phyloP scores from a whole-genome alignment of 2,888 invertebrate species.

The Trilocha varians region DNA sequence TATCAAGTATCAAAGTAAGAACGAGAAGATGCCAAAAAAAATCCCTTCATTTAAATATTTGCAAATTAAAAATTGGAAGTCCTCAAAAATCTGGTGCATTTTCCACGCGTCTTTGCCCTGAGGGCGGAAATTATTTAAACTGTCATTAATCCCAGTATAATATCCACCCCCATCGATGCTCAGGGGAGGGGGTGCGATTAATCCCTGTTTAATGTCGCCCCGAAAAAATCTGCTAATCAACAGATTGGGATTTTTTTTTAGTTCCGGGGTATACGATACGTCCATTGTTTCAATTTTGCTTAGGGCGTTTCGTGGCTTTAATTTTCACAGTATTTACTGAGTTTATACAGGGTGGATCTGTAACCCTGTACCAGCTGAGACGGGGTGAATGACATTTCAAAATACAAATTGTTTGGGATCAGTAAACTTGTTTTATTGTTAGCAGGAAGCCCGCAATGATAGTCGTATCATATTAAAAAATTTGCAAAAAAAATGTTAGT shows the following conservation, averaged over 20 bases:
- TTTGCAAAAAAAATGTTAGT: no score
- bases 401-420: no score
- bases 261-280: not conserved
- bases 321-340: no score
- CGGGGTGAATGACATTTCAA: no score
- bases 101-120: conserved; percentile 25
- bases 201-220: conserved; percentile 67
- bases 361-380: no score
- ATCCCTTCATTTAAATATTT: not conserved
- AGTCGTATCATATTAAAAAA: no score
- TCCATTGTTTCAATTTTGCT: not conserved
- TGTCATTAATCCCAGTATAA: conserved; percentile 61
- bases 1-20: no score
- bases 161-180: conserved; percentile 30
- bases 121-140: conserved; percentile 51
- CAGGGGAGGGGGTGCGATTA: conserved; percentile 47
- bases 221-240: conserved; percentile 65
- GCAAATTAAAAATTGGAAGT: conserved; percentile 14
- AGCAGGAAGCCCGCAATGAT: no score
- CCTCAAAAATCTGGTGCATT: conserved; percentile 23
- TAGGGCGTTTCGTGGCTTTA: not conserved
- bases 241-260: conserved; percentile 57
- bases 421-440: no score
- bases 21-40: no score
- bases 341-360: no score